phyloP scores from a whole-genome alignment of 2,888 invertebrate species.

The Galeruca laticollis region DNA sequence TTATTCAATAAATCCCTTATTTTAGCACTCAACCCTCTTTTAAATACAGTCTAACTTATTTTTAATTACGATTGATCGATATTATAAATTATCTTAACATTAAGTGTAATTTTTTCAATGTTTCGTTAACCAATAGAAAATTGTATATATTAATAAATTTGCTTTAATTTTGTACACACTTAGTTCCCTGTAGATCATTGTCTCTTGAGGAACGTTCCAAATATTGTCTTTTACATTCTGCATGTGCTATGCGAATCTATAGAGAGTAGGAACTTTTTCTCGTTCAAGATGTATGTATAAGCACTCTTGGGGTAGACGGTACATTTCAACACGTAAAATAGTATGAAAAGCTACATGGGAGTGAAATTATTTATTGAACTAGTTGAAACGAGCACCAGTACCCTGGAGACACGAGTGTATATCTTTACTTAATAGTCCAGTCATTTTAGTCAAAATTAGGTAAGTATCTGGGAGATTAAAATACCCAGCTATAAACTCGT shows the following conservation, averaged over 20 bases:
- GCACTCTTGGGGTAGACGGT: not conserved
- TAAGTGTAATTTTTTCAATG: not conserved
- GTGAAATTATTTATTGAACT: not conserved
- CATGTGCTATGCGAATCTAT: not conserved
- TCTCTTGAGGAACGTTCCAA: not conserved
- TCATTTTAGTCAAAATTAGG: too few species aligned
- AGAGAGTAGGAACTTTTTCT: not conserved
- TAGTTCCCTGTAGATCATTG: not conserved
- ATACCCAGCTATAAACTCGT: too few species aligned
- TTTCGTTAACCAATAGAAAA: conserved; percentile 2
- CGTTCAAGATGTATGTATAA: not conserved
- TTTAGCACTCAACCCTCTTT: too few species aligned
- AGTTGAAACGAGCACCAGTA: not conserved
- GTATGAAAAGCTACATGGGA: not conserved
- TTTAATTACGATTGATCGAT: too few species aligned
- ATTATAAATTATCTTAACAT: not conserved
- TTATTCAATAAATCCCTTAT: too few species aligned
- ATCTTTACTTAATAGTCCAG: too few species aligned
- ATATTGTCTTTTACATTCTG: conserved; percentile 1
- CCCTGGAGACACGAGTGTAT: not conserved
- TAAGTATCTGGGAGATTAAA: too few species aligned
- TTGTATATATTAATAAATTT: not conserved
- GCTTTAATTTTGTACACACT: not conserved
- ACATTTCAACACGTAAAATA: not conserved
- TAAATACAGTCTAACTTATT: too few species aligned